A percentile compares a stretch with the other conserved stretches of the same genome.
phyloP scores from a whole-genome alignment of 2,888 invertebrate genomes.

The Macrosiphum euphorbiae region DNA sequence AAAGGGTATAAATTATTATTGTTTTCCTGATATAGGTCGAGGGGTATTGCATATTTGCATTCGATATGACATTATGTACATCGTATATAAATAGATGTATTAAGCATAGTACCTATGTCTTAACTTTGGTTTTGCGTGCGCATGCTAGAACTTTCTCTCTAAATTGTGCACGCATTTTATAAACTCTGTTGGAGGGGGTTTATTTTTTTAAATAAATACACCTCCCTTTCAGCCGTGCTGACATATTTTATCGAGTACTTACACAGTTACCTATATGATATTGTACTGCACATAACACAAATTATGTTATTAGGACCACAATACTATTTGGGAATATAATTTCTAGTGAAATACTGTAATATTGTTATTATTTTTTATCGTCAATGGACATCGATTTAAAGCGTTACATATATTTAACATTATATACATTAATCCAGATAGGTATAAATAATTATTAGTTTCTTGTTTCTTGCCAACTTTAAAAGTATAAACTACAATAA shows the following conservation, averaged over 20 bases:
- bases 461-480: background rate
- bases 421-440: background rate
- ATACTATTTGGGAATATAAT: background rate
- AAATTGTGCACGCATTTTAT: background rate
- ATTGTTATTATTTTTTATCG: background rate
- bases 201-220: background rate
- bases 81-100: background rate
- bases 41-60: background rate
- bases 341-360: background rate
- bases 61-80: background rate
- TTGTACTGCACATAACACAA: background rate
- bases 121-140: background rate
- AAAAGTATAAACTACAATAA: background rate
- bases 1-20: background rate
- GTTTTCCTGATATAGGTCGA: background rate
- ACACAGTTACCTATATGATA: background rate
- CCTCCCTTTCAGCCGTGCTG: background rate
- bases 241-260: background rate
- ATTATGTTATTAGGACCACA: background rate
- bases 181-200: background rate
- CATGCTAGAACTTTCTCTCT: background rate
- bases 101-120: background rate
- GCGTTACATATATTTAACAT: background rate
- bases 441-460: background rate
- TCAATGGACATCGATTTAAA: background rate